These are phyloP conservation scores for Chionodraco myersi DNA, from an alignment of 2,113 vertebrate species.

Conservation along the genomic window DNA sequence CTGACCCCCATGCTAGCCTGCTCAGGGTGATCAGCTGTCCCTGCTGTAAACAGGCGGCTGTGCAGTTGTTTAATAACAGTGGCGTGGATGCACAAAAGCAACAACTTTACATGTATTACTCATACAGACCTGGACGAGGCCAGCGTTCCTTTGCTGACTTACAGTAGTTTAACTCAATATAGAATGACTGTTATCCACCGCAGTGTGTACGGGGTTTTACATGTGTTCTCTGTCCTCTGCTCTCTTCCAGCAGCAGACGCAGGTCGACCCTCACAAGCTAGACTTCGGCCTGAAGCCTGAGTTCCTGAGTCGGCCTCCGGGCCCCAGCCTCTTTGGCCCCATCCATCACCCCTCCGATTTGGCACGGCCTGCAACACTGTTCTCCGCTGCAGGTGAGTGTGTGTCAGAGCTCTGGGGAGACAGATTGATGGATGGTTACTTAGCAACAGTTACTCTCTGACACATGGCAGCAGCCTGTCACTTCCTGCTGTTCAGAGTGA, in stretches of 20 bases:
- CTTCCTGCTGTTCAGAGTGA: background rate
- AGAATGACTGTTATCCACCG: background rate
- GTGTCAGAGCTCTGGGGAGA: background rate
- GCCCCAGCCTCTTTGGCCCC: slow-evolving; percentile 93
- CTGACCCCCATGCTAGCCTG: no score
- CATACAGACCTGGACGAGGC: background rate
- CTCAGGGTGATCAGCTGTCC: no score
- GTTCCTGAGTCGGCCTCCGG: slow-evolving; percentile 94
- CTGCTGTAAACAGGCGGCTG: no score
- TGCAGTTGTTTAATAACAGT: no score
- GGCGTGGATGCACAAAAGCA: no score
- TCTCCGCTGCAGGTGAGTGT: slow-evolving; percentile 92
- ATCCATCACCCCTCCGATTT: slow-evolving; percentile 96
- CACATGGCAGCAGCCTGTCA: background rate
- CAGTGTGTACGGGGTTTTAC: slow-evolving; percentile 42
- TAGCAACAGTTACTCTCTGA: slow-evolving; percentile 1
- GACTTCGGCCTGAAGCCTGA: slow-evolving; percentile 98
- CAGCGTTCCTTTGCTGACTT: background rate
- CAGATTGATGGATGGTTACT: slow-evolving; percentile 7
- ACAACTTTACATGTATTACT: no score
- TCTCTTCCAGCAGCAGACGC: slow-evolving; percentile 96
- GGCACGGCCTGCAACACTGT: slow-evolving; percentile 94
- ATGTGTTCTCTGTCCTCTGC: slow-evolving; percentile 60
- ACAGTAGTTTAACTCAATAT: background rate
- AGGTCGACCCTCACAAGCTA: slow-evolving; percentile 97